Base-by-base conservation (phyloP, 2,113 vertebrate genomes). In the Phoenicopterus ruber region DNA sequence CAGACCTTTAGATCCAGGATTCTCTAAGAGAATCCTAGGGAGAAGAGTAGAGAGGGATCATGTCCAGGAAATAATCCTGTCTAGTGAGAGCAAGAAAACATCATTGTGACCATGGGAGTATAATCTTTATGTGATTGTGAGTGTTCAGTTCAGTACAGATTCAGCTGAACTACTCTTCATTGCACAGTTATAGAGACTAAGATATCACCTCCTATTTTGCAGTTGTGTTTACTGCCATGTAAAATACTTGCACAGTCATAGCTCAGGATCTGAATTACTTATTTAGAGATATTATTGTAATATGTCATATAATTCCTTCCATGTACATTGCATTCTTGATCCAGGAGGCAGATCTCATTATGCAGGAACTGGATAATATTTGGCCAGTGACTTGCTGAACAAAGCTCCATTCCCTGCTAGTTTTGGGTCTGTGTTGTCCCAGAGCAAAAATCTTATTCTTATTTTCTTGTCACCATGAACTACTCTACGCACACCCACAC, bases 401-500 rank as follows among this genome's bases (percentile, higher is more conserved):
- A 49, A 5, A 10, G 25, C 14, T 86, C 26, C 25, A 5, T 11
- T 88, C 10, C 20, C 50, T 78, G 7, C 6, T 17, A 70, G 20
- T 32, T 78, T 70, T 63, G 14, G 6, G 34, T 73, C 25, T 25
- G 25, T 46, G 49, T 49, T 82, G 4, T 34, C 19, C 44, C 17
- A 55, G 34, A 82, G 7, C 5, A 76, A 52, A 79, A 9, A 2
- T 29, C 17, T 63, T 78, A 72, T 52, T 66, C 44, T 29, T 10
- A 58, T 16, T 62, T 86, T 91, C n/a, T 36, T 8, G n/a, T 58
- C 11, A 21, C 14, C 25, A 50, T 32, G 47, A 70, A 57, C 17
- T 22, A 8, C 2, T 58, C 34, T 66, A 2, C 11, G 6, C 14
- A 40, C 3, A 58, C 4, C 2, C 3, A 3, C 14, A 50, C 3